Percentiles rank a stretch among this genome's conserved stretches.
Evolutionary conservation across 53 echinoderm and acorn worm genomes (phyloP).

Genomic region (Holothuria scabra): DNA sequence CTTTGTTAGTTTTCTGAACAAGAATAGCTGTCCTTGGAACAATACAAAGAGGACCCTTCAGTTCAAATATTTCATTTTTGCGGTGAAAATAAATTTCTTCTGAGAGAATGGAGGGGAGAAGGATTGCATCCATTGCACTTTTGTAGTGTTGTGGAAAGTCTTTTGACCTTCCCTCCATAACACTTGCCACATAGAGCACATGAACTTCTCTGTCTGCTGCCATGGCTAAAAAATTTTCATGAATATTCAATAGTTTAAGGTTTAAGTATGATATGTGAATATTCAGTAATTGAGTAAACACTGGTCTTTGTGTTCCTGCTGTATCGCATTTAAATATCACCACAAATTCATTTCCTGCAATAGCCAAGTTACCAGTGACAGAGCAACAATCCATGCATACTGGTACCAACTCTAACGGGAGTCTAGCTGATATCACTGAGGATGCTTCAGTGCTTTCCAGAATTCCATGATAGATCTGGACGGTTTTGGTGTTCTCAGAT

Average conservation of each 20-base stretch:
- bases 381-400: slow-evolving; percentile 23
- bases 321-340: slow-evolving; percentile 15
- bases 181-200: slow-evolving; percentile 19
- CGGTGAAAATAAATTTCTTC: slow-evolving; percentile 41
- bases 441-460: not conserved
- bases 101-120: slow-evolving; percentile 16
- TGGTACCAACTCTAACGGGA: not conserved
- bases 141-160: slow-evolving; percentile 19
- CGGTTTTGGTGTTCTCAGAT: not conserved
- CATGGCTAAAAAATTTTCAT: slow-evolving; percentile 15
- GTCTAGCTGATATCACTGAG: not conserved
- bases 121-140: not conserved
- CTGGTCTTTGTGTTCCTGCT: not conserved
- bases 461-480: slow-evolving; percentile 10
- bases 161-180: not conserved
- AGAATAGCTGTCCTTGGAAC: slow-evolving; percentile 31
- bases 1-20: not conserved
- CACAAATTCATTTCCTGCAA: slow-evolving; percentile 31
- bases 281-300: slow-evolving; percentile 21
- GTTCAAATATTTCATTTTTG: slow-evolving; percentile 28
- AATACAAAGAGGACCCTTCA: slow-evolving; percentile 20
- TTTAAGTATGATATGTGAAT: slow-evolving; percentile 31
- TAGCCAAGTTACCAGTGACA: not conserved
- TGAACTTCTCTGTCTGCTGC: slow-evolving; percentile 6
- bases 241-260: slow-evolving; percentile 25